Evolutionary conservation across 2,113 vertebrate species (phyloP).

Genomic region (Dunckerocampus dactyliophorus): DNA sequence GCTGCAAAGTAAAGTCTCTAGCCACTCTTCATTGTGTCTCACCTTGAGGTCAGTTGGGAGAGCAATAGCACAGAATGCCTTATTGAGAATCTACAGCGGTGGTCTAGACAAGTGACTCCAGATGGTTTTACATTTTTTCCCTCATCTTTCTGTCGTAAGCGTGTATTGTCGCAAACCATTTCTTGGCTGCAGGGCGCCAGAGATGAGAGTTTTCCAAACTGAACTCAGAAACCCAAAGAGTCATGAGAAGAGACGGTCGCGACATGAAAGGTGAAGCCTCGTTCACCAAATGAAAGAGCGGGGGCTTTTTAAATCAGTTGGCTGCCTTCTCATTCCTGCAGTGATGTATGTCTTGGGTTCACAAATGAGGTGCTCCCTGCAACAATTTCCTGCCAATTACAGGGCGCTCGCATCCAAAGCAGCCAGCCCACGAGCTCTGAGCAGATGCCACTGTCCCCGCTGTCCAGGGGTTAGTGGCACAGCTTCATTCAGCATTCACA

Average conservation of each 20-base stretch:
- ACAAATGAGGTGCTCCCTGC: slow-evolving; percentile 58
- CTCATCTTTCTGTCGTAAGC: slow-evolving; percentile 7
- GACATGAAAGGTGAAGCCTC: slow-evolving; percentile 64
- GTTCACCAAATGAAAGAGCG: slow-evolving; percentile 69
- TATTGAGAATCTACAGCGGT: slow-evolving; percentile 21
- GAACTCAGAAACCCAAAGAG: slow-evolving; percentile 43
- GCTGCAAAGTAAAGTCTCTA: slow-evolving; percentile 1
- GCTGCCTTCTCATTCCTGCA: slow-evolving; percentile 67
- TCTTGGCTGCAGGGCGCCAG: neutral
- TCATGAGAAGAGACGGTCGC: slow-evolving; percentile 49
- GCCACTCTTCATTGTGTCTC: slow-evolving; percentile 3
- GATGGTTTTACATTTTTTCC: slow-evolving; percentile 8
- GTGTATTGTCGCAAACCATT: neutral
- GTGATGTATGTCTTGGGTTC: slow-evolving; percentile 67
- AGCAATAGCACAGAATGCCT: neutral
- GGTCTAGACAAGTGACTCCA: slow-evolving; percentile 12
- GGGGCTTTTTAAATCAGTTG: slow-evolving; percentile 54
- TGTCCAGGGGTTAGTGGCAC: neutral
- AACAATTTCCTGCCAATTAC: slow-evolving; percentile 66
- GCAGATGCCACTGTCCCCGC: slow-evolving; percentile 60
- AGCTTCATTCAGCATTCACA: neutral
- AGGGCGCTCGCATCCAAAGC: slow-evolving; percentile 50
- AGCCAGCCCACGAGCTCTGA: slow-evolving; percentile 47
- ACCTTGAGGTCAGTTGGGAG: slow-evolving; percentile 14
- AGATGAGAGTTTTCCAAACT: slow-evolving; percentile 16